Evolutionary conservation across 2,113 vertebrate species (phyloP).

Genomic region (Illadopsis cleaveri): DNA sequence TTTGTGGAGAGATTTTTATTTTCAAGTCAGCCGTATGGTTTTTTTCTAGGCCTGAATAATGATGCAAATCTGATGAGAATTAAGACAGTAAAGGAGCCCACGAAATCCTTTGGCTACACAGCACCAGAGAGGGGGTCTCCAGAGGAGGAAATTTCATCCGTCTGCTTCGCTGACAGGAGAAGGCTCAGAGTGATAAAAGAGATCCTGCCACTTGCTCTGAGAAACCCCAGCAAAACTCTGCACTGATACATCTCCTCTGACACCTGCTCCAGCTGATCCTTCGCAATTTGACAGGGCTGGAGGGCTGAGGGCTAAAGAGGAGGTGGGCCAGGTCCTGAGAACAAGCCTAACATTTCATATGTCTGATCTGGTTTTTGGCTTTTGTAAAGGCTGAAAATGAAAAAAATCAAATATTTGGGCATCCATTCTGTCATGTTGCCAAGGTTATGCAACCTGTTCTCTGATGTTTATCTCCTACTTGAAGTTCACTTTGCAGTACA

Average conservation of each 20-base stretch:
- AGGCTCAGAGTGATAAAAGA: slow-evolving; percentile 74
- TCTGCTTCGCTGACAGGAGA: slow-evolving; percentile 71
- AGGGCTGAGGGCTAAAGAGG: background rate
- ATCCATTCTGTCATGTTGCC: background rate
- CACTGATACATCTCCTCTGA: slow-evolving; percentile 47
- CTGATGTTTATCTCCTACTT: background rate
- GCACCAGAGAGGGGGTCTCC: slow-evolving; percentile 33
- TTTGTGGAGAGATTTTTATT: background rate
- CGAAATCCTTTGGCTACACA: slow-evolving; percentile 61
- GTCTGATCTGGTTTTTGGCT: background rate
- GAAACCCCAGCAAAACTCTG: slow-evolving; percentile 39
- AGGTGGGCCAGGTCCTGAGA: slow-evolving; percentile 13
- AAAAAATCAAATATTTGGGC: background rate
- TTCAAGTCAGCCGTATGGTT: background rate
- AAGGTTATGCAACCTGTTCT: background rate
- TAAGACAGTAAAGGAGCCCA: slow-evolving; percentile 53
- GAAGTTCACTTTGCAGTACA: background rate
- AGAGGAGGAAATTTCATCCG: slow-evolving; percentile 73
- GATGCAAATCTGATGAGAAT: slow-evolving; percentile 58
- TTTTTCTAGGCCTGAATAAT: background rate
- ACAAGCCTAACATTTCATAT: background rate
- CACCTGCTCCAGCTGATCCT: slow-evolving; percentile 72
- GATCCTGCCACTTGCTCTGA: slow-evolving; percentile 69
- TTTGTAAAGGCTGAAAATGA: background rate
- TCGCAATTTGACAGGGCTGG: slow-evolving; percentile 27